A percentile compares a stretch with the other conserved stretches of the same genome.
Conservation (phyloP, 2,888 invertebrate species). For the Neocrepidodera transversa region DNA sequence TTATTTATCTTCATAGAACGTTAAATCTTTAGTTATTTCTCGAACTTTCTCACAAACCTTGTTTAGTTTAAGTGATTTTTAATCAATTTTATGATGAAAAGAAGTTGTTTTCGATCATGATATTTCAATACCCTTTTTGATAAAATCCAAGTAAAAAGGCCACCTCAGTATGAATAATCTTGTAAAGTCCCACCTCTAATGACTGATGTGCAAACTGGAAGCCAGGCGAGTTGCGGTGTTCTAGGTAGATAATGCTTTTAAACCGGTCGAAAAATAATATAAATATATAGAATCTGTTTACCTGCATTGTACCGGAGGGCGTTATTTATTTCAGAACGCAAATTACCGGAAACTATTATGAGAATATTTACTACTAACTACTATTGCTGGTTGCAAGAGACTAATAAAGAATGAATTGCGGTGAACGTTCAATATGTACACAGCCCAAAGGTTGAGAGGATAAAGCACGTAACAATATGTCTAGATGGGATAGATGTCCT, state of each 20-base stretch:
- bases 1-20: too few relatives aligned
- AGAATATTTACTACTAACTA: constrained; percentile 32
- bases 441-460: constrained; percentile 17
- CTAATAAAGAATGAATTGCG: constrained; percentile 25
- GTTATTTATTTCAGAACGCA: constrained; percentile 26
- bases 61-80: too few relatives aligned
- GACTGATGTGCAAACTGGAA: constrained; percentile 15
- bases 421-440: constrained; percentile 22
- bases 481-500: neutral
- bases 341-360: constrained; percentile 32
- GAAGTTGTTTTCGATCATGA: too few relatives aligned
- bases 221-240: neutral
- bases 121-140: too few relatives aligned
- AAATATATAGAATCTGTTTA: constrained; percentile 27
- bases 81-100: too few relatives aligned
- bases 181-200: neutral
- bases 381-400: constrained; percentile 22
- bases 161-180: neutral
- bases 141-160: neutral
- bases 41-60: too few relatives aligned
- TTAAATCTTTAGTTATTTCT: too few relatives aligned
- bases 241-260: constrained; percentile 16
- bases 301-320: constrained; percentile 29
- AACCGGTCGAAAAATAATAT: constrained; percentile 21
- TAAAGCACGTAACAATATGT: neutral